Base-by-base conservation (phyloP, 2,797 vertebrate species). In the Gallinago nigripennis region DNA sequence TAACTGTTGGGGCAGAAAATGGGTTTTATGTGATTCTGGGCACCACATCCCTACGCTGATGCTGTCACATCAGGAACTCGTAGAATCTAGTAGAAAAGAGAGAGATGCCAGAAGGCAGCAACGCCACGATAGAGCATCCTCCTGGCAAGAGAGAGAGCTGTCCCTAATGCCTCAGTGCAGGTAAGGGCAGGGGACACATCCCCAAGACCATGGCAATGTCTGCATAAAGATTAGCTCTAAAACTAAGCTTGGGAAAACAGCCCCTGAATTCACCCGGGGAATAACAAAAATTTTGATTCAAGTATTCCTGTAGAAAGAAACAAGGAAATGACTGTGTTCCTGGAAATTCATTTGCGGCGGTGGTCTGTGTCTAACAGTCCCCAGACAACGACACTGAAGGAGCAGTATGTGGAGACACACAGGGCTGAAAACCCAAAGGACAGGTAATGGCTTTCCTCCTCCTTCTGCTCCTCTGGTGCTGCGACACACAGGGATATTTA, bases 61-160 rank as follows among this genome's bases (percentile, higher is more conserved):
- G 45, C 60, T 58, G 45, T 27, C 80, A 76, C 35, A 31, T 11
- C 33, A 81, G 57, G 56, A 75, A 8, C 30, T 33, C 51, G 6
- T 2, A 58, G 25, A 43, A 84, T 20, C 60, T 6, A 15, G 11
- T 0, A 25, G 88, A 9, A 71, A 50, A 16, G 51, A 39, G 0
- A 51, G 45, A 58, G 65, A 61, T n/a, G n/a, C 50, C 75, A 72
- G 86, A 20, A 51, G 33, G 85, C 76, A 86, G 72, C 9, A 16
- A 39, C 1, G 4, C 14, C 2, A 2, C 8, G 19, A 64, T 4
- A 12, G 17, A 56, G 43, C 60, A 13, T 24, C 19, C 39, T n/a
- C 12, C 3, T 12, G 39, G 16, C 16, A 37, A 39, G 33, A 58
- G 28, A 35, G 57, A 21, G 50, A 60, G 66, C 41, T 23, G 4